Evolutionary conservation across 2,113 vertebrate genomes (phyloP), one percentile per base, ranked within the genome.

Genomic region (Numenius arquata): DNA sequence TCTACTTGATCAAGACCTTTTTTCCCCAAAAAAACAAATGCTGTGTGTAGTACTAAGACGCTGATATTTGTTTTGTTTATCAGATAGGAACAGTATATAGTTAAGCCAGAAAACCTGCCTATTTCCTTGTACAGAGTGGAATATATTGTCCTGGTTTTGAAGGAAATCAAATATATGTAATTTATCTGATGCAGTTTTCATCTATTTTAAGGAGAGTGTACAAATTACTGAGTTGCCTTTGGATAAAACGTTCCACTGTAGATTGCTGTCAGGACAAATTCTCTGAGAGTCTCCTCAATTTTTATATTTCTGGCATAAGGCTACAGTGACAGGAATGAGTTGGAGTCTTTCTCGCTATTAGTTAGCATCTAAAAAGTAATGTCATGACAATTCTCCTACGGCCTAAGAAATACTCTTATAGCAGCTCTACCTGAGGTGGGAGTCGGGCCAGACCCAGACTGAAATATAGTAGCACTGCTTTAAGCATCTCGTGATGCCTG

Each of bases 211-310:
- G 0, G 82, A 84, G 95, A 91, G 55, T 22, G 73, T 89, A 94
- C 66, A 94, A 68, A 95, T 94, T 95, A 91, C 70, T 19, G 66
- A 94, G 90, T 89, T 82, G 90, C 89, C 84, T 93, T 95, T 91
- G 75, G 85, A 97, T 90, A 96, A 97, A 97, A 93, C n/a, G 87
- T 50, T 93, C 71, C 75, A 74, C 68, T 67, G 86, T 65, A 79
- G 77, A 94, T 85, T 87, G 86, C 88, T 95, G 97, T 93, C 91
- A 94, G 90, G 87, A 96, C 81, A 93, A 88, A 94, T 96, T 91
- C 75, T 92, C 89, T 55, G 90, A 56, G 76, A 95, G 53, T 77
- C 58, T 90, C 89, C 72, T 95, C 89, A 73, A 76, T 95, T 94
- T 85, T 91, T 96, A 92, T 85, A 84, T 82, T 92, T 92, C 61